Evolutionary conservation across 1,140 invertebrate genomes (phyloP), one percentile per base, ranked within the genome.

Genomic region (Ruditapes philippinarum): DNA sequence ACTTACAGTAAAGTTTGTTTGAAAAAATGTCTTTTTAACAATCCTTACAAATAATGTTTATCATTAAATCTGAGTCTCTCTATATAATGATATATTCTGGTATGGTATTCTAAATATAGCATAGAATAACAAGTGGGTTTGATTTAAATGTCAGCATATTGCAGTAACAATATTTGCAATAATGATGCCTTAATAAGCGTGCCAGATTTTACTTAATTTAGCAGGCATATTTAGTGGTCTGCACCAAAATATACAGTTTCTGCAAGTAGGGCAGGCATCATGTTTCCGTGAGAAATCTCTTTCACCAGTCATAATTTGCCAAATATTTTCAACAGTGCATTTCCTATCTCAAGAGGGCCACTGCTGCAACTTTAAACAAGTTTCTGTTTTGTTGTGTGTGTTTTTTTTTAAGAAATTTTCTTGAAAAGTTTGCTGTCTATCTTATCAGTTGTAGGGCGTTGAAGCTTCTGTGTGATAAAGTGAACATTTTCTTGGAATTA

Each of bases 201-300:
- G 57, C 22, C 22, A 62, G 22, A 1, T 28, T 62, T 25, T 25
- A 62, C 57, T 62, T 62, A 62, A 62, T 62, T 62, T 62, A 28
- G 57, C n/a, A 62, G 25, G 28, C 19, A 62, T 5, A 11, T 31
- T 76, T 76, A 78, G 74, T 78, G 74, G 74, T 78, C 12, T 78
- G 42, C 49, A 76, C 45, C 49, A 78, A 31, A 19, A 17, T 54
- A 78, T 78, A 78, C 42, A 28, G 28, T 9, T 1, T 78, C 28
- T 51, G 45, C 28, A 51, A 36, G 42, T 51, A 17, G 14, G 19
- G n/a, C 25, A 40, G 42, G 74, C 31, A 36, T 51, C 45, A 11
- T 5, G 54, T 54, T 78, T 78, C 45, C 42, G 33, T 54, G 74
- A 51, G 45, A 78, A 51, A 54, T 19, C 74, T 78, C 42, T 25